Evolutionary conservation across 2,113 vertebrate genomes (phyloP), one percentile per base, ranked within the genome.

Genomic region (Apeltes quadracus): DNA sequence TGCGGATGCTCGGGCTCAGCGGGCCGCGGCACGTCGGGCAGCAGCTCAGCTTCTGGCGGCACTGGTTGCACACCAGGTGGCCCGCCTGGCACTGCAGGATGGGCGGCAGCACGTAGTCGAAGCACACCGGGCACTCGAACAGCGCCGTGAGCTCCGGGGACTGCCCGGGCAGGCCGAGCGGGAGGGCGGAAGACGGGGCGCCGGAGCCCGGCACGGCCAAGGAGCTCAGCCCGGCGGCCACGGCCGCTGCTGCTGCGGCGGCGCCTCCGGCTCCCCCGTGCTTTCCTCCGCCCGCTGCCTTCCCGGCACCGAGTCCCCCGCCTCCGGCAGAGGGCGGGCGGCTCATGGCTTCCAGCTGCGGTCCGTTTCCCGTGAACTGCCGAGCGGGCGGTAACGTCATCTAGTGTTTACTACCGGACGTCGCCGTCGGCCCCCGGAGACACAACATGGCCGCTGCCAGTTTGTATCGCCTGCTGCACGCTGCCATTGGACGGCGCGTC

Each of bases 41-140:
- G 79, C 93, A 94, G 88, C 92, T 94, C 54, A 94, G 91, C 91
- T 94, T 94, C 78, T 93, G 93, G 16, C 93, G 87, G 84, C 93
- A 94, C 61, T 76, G 91, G 90, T 94, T 94, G 51, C 93, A 94
- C 1, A 94, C 91, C 72, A 94, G 90, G 83, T 94, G 93, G 11
- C 93, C 93, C 68, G 93, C 88, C 92, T 93, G 93, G 59, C 93
- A 94, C 82, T 94, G 93, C 81, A 94, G 83, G 78, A 94, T 94
- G 68, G 93, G 93, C 53, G 93, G 93, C 86, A 94, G 90, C 2
- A 94, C 93, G 84, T 94, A 94, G 87, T 94, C 93, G 72, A 94
- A 93, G 50, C 93, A 94, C 7, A 94, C 93, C 50, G 93, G 93
- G 46, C 93, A 94, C 87, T 94, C 93, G 54, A 94, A 94, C 53